Evolutionary conservation across 30 jellyfish, hydroid and myxozoan species (phyloP).

Genomic region (Sanderia malayensis): DNA sequence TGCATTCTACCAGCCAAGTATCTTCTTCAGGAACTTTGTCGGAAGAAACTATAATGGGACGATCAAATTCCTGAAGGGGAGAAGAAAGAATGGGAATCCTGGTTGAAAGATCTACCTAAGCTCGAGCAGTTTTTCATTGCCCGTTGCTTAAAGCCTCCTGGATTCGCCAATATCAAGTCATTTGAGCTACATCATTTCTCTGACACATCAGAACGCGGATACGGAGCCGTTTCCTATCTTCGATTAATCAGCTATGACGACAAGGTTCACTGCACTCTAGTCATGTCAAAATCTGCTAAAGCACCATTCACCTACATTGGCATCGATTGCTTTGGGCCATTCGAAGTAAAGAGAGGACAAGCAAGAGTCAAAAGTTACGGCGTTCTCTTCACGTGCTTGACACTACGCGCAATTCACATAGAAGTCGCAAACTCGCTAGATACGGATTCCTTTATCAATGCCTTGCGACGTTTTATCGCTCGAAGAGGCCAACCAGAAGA

Average conservation of each 20-base stretch:
- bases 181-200: slow-evolving; percentile 33
- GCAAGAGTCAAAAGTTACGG: slow-evolving; percentile 39
- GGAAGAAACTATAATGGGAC: slow-evolving; percentile 27
- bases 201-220: no score
- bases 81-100: slow-evolving; percentile 1
- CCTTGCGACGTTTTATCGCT: no score
- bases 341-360: slow-evolving; percentile 11
- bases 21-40: background rate
- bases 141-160: slow-evolving; percentile 13
- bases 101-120: slow-evolving; percentile 15
- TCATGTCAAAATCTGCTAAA: background rate
- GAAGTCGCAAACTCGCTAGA: no score
- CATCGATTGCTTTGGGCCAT: slow-evolving; percentile 48
- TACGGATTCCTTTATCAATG: no score
- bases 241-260: slow-evolving; percentile 3
- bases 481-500: no score
- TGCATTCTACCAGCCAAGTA: slow-evolving; percentile 10
- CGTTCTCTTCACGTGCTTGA: slow-evolving; percentile 17
- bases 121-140: background rate
- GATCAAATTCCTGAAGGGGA: slow-evolving; percentile 10
- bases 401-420: no score
- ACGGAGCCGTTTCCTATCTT: no score
- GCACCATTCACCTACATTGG: slow-evolving; percentile 33
- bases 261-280: slow-evolving; percentile 9
- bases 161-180: background rate